Percentiles rank a stretch among this genome's conserved stretches.
Conservation (phyloP, 2,888 invertebrate genomes). For the Drosophila anomelani region DNA sequence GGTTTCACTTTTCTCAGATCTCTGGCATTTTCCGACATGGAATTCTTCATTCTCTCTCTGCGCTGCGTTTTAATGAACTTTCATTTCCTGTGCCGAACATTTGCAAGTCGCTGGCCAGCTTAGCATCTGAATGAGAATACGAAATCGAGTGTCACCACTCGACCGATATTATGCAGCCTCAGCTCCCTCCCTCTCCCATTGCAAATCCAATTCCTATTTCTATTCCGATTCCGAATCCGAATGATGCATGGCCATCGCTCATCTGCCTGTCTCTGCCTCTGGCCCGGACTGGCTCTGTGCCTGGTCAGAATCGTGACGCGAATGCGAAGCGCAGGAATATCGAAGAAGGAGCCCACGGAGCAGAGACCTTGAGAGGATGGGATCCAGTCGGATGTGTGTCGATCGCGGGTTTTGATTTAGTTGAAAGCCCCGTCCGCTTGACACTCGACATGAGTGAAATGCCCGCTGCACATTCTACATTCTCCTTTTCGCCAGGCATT, state of each 20-base stretch:
- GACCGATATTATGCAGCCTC: slow-evolving; percentile 21
- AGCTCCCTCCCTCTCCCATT: background rate
- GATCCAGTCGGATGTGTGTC: slow-evolving; percentile 56
- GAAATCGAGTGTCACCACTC: slow-evolving; percentile 41
- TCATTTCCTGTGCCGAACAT: slow-evolving; percentile 51
- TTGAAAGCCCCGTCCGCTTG: slow-evolving; percentile 47
- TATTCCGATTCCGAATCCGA: slow-evolving; percentile 39
- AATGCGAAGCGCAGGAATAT: slow-evolving; percentile 64
- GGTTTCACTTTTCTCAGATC: slow-evolving; percentile 67
- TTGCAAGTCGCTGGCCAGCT: slow-evolving; percentile 43
- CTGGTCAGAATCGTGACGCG: slow-evolving; percentile 83
- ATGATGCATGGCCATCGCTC: slow-evolving; percentile 63
- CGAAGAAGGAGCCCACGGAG: slow-evolving; percentile 36
- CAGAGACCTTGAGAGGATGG: slow-evolving; percentile 61
- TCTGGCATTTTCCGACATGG: slow-evolving; percentile 14
- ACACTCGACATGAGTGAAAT: slow-evolving; percentile 65
- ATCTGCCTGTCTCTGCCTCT: slow-evolving; percentile 45
- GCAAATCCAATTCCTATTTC: slow-evolving; percentile 18
- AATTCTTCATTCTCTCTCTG: slow-evolving; percentile 17
- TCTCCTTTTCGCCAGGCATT: slow-evolving; percentile 62
- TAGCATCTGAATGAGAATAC: slow-evolving; percentile 30
- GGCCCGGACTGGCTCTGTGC: too few species aligned
- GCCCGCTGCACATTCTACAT: slow-evolving; percentile 59
- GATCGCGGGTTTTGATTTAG: slow-evolving; percentile 59
- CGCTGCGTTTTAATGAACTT: slow-evolving; percentile 49